Evolutionary conservation across 2,797 vertebrate species (phyloP), one percentile per base, ranked within the genome.

Genomic region (Nyctalus aviator): DNA sequence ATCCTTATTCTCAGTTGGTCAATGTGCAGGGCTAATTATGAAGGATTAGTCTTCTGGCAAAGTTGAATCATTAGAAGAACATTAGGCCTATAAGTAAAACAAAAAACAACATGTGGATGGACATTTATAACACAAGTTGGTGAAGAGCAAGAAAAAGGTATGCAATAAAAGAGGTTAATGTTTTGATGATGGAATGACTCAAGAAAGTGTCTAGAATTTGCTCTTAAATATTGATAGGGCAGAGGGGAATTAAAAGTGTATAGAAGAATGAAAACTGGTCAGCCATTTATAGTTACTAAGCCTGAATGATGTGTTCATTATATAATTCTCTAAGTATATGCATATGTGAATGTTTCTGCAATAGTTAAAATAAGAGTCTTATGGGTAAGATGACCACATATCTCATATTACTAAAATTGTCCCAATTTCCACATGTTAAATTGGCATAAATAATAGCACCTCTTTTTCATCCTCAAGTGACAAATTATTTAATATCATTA

Each of bases 61-160:
- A 82, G n/a, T 68, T 53, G 81, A 84, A 86, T 53, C 84, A 89
- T 93, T 68, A 93, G 50, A 77, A 32, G 50, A 77, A 35, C 30
- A 81, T 68, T 55, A 21, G 84, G 18, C 69, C 82, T 95, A n/a
- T 46, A 94, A 91, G 55, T 48, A 88, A 96, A 91, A 92, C 35
- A 27, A 73, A 88, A 91, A 81, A 46, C 6, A 77, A 32, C 50
- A 77, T 17, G 9, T 93, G 35, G 46, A 62, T 89, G 30, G 55
- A 41, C 73, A 13, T 25, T 88, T 53, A 81, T 59, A 32, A 91
- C 48, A 81, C 5, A 15, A 18, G 20, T 27, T 44, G 17, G 7
- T 78, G 17, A 18, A 5, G 14, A 88, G 66, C 59, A 57, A 78
- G 69, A 18, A 71, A 55, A 57, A 76, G 4, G 8, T 2, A 57